These are phyloP conservation scores for Trypoxylon attenuatum DNA, from an alignment of 2,888 invertebrate species.

Conservation along the genomic window DNA sequence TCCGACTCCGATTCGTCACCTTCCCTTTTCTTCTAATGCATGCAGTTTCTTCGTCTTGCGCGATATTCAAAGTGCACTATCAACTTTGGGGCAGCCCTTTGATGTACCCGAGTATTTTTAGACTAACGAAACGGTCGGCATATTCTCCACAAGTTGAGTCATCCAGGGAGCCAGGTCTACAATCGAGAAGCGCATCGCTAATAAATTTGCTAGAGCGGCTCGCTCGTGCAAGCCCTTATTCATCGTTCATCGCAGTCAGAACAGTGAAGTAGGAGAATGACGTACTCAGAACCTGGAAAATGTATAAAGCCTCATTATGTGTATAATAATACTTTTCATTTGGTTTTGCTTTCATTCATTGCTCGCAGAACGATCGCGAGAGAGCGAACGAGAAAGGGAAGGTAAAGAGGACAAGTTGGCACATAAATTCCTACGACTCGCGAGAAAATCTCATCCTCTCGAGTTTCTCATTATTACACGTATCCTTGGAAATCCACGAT, in stretches of 20 bases:
- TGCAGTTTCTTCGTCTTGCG: too few species aligned
- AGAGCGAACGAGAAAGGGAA: too few species aligned
- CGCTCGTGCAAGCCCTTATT: slow-evolving; percentile 20
- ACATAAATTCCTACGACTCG: neutral
- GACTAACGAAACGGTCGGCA: slow-evolving; percentile 37
- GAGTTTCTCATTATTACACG: too few species aligned
- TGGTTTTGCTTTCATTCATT: neutral
- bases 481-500: too few species aligned
- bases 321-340: neutral
- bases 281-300: slow-evolving; percentile 61
- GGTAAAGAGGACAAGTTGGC: neutral
- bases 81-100: slow-evolving; percentile 31
- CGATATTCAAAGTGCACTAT: too few species aligned
- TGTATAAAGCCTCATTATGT: neutral
- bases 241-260: slow-evolving; percentile 43
- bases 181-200: slow-evolving; percentile 6
- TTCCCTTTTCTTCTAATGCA: too few species aligned
- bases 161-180: slow-evolving; percentile 27
- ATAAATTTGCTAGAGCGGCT: slow-evolving; percentile 8
- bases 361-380: neutral
- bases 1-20: too few species aligned
- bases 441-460: too few species aligned
- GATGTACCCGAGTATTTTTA: slow-evolving; percentile 47
- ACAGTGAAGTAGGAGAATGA: slow-evolving; percentile 68
- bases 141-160: slow-evolving; percentile 41